Evolutionary conservation across 2,888 invertebrate species (phyloP).

Genomic region (Hyposoter dolosus): DNA sequence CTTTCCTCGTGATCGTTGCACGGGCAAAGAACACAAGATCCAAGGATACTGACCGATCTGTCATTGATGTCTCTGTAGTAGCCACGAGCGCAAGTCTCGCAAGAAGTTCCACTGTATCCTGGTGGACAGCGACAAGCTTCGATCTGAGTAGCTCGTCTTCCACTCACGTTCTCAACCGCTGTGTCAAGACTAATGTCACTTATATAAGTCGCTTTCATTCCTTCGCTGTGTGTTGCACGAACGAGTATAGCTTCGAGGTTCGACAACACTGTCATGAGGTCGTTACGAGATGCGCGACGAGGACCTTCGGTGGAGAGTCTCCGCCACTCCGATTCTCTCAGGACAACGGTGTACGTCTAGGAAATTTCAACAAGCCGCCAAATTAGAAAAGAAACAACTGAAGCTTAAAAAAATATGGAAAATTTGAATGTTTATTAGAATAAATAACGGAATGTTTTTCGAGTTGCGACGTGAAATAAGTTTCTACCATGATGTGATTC

Average conservation of each 20-base stretch:
- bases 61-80: constrained; percentile 89
- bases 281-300: constrained; percentile 89
- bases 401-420: not conserved
- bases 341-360: constrained; percentile 88
- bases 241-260: constrained; percentile 94
- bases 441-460: not conserved
- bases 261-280: constrained; percentile 94
- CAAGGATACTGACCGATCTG: constrained; percentile 85
- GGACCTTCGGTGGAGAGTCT: constrained; percentile 86
- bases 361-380: constrained; percentile 32
- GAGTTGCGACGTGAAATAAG: not conserved
- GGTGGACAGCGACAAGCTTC: constrained; percentile 95
- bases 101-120: constrained; percentile 93
- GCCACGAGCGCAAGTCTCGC: constrained; percentile 91
- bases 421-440: not conserved
- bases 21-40: constrained; percentile 90
- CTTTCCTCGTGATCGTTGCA: constrained; percentile 91
- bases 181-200: constrained; percentile 95
- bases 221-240: constrained; percentile 90
- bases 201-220: constrained; percentile 89
- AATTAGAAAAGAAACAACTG: not conserved
- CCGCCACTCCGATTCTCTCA: constrained; percentile 90
- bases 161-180: constrained; percentile 89
- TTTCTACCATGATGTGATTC: not conserved
- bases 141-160: constrained; percentile 90